phyloP scores from a whole-genome alignment of 2,113 vertebrate species.

The Ailurus styani region DNA sequence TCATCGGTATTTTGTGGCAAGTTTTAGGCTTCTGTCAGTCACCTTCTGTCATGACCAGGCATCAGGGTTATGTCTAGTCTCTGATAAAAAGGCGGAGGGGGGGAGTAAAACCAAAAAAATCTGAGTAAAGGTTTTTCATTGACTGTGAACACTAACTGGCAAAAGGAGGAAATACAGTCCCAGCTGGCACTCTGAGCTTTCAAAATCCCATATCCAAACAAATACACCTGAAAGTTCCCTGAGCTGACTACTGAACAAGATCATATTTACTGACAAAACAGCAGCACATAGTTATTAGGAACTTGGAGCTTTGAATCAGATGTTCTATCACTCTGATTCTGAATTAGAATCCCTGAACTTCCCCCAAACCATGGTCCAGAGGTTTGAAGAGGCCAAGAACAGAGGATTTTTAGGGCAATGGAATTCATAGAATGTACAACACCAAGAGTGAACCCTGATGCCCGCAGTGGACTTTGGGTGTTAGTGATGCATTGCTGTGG shows the following conservation, averaged over 20 bases:
- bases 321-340: background rate
- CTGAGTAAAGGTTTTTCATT: background rate
- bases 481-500: background rate
- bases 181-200: background rate
- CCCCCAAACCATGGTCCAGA: background rate
- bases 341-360: background rate
- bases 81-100: background rate
- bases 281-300: background rate
- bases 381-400: background rate
- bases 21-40: background rate
- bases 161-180: background rate
- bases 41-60: background rate
- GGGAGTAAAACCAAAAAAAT: background rate
- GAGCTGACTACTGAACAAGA: background rate
- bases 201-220: background rate
- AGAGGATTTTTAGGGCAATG: background rate
- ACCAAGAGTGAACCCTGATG: background rate
- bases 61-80: background rate
- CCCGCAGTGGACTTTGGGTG: background rate
- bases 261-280: background rate
- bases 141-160: background rate
- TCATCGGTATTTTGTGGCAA: background rate
- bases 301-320: background rate
- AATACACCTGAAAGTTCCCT: background rate
- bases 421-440: background rate